Conservation (phyloP, 2,888 invertebrate genomes). For the Nineta flava region DNA sequence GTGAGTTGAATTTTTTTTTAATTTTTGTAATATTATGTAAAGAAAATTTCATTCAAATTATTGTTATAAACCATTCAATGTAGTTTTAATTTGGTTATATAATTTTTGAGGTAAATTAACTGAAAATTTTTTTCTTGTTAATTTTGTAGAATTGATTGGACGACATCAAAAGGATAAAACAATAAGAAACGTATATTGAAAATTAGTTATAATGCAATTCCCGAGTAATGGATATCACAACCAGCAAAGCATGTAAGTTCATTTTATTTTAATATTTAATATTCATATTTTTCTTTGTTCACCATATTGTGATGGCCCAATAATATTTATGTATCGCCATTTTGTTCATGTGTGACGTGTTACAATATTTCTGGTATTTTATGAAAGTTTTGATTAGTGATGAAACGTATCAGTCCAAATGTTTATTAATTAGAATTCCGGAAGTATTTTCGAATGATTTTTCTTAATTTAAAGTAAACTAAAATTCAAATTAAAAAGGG, state of each 20-base stretch:
- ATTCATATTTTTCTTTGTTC: background rate
- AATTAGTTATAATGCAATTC: constrained; percentile 27
- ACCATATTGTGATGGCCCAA: background rate
- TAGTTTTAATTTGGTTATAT: background rate
- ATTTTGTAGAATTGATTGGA: background rate
- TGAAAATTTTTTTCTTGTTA: background rate
- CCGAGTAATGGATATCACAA: constrained; percentile 28
- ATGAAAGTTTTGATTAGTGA: too few species aligned
- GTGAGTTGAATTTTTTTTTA: constrained; percentile 3
- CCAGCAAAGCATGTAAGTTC: constrained; percentile 24
- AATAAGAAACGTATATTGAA: constrained; percentile 14
- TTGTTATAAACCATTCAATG: background rate
- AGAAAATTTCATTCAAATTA: background rate
- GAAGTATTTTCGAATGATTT: too few species aligned
- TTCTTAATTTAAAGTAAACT: too few species aligned
- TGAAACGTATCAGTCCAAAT: too few species aligned
- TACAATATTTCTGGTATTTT: too few species aligned
- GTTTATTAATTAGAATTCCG: too few species aligned
- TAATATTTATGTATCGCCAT: background rate
- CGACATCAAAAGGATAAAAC: background rate
- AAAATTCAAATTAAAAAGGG: too few species aligned
- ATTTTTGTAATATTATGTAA: background rate
- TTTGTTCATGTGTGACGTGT: background rate
- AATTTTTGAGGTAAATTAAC: background rate
- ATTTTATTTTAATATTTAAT: background rate